Evolutionary conservation across 1,140 invertebrate species (phyloP).

Genomic region (Adelges cooleyi): DNA sequence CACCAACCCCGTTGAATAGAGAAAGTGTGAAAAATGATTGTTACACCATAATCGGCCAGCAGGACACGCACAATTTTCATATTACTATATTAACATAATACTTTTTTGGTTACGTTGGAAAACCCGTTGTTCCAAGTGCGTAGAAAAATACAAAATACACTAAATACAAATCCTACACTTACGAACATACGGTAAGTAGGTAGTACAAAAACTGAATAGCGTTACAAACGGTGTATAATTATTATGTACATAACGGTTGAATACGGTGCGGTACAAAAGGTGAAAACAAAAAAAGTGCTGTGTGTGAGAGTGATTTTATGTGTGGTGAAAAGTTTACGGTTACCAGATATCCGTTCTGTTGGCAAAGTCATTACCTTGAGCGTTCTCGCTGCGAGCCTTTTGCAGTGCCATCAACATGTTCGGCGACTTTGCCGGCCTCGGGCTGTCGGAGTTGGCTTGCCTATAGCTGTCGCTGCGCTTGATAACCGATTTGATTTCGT

Average conservation of each 20-base stretch:
- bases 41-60: too few species aligned
- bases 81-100: too few species aligned
- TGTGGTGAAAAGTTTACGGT: neutral
- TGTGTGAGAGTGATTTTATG: neutral
- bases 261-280: neutral
- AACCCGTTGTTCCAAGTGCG: too few species aligned
- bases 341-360: slow-evolving; percentile 24
- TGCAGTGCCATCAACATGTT: slow-evolving; percentile 33
- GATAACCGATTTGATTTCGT: slow-evolving; percentile 41
- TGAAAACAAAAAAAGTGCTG: too few species aligned
- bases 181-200: too few species aligned
- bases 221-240: neutral
- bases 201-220: too few species aligned
- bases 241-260: neutral
- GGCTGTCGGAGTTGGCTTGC: slow-evolving; percentile 50
- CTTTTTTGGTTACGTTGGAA: too few species aligned
- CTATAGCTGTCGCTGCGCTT: slow-evolving; percentile 77
- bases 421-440: slow-evolving; percentile 28
- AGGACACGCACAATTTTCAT: too few species aligned
- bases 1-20: too few species aligned
- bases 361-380: slow-evolving; percentile 33
- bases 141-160: too few species aligned
- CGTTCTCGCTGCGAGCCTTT: slow-evolving; percentile 32
- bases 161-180: too few species aligned
- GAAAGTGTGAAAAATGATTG: too few species aligned